These are phyloP conservation scores for Drosophila cracens DNA, from an alignment of 2,888 invertebrate genomes.

Conservation along the genomic window DNA sequence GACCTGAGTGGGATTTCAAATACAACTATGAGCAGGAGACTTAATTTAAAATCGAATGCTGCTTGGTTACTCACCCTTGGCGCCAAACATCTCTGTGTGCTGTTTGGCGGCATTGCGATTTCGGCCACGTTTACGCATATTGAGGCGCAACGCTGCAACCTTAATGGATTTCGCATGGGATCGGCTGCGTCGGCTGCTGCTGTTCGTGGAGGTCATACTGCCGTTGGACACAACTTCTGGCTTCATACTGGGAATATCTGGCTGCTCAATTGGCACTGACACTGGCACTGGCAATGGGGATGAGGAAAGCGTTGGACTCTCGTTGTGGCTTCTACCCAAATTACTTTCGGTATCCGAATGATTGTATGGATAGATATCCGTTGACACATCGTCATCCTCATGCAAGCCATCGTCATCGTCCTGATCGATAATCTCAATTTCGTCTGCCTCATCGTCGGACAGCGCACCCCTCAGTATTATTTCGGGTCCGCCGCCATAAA, in stretches of 20 bases:
- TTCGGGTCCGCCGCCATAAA: slow-evolving; percentile 96
- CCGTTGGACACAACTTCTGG: slow-evolving; percentile 30
- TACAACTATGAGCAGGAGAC: background rate
- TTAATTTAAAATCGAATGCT: background rate
- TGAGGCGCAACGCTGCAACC: slow-evolving; percentile 64
- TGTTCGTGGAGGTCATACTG: slow-evolving; percentile 33
- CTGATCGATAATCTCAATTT: slow-evolving; percentile 79
- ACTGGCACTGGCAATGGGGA: slow-evolving; percentile 28
- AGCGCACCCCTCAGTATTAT: slow-evolving; percentile 85
- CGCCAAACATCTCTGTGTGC: slow-evolving; percentile 77
- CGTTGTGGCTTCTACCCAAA: slow-evolving; percentile 54
- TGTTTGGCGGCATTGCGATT: slow-evolving; percentile 63
- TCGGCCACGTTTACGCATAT: slow-evolving; percentile 65
- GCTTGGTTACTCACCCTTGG: slow-evolving; percentile 52
- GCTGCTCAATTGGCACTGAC: slow-evolving; percentile 9
- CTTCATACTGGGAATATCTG: slow-evolving; percentile 13
- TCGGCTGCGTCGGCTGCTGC: slow-evolving; percentile 28
- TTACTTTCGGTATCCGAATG: slow-evolving; percentile 81
- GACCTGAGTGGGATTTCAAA: slow-evolving; percentile 37
- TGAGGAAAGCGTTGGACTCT: slow-evolving; percentile 16
- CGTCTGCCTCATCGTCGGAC: slow-evolving; percentile 75
- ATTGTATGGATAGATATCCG: slow-evolving; percentile 41
- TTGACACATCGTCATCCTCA: slow-evolving; percentile 29
- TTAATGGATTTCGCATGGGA: slow-evolving; percentile 48
- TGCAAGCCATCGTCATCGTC: slow-evolving; percentile 66